These are phyloP conservation scores for Ptychoptera albimana DNA, from an alignment of 2,888 invertebrate genomes.

Conservation along the genomic window DNA sequence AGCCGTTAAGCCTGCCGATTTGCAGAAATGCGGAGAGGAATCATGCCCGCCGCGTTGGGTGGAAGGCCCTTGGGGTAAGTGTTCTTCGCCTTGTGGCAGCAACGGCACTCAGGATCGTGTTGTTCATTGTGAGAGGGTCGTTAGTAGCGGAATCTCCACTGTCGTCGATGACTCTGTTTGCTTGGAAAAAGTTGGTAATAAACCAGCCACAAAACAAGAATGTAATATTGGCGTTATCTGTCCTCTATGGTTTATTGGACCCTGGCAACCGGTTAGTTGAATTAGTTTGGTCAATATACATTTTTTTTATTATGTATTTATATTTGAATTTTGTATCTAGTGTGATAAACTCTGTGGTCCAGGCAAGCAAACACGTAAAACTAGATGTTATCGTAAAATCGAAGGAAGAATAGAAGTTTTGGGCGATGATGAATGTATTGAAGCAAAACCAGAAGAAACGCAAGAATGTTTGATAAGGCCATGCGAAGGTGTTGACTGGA, in stretches of 20 bases:
- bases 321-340: constrained; percentile 27
- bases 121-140: constrained; percentile 66
- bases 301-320: not conserved
- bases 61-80: constrained; percentile 60
- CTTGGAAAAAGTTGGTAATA: constrained; percentile 45
- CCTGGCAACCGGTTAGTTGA: constrained; percentile 71
- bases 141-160: constrained; percentile 44
- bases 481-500: constrained; percentile 87
- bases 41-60: constrained; percentile 74
- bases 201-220: constrained; percentile 48
- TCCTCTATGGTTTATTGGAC: constrained; percentile 73
- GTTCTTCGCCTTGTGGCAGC: constrained; percentile 67
- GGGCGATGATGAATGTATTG: constrained; percentile 45
- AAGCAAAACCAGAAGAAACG: constrained; percentile 52
- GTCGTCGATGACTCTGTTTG: constrained; percentile 64
- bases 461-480: constrained; percentile 60
- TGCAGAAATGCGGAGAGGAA: constrained; percentile 54
- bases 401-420: constrained; percentile 47
- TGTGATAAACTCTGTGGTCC: constrained; percentile 85
- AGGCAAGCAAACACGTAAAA: constrained; percentile 65
- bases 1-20: constrained; percentile 50
- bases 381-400: constrained; percentile 59
- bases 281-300: not conserved
- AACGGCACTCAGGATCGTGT: constrained; percentile 53
- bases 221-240: constrained; percentile 68